phyloP scores from a whole-genome alignment of 1,140 invertebrate species.

The Bombus terrestris region DNA sequence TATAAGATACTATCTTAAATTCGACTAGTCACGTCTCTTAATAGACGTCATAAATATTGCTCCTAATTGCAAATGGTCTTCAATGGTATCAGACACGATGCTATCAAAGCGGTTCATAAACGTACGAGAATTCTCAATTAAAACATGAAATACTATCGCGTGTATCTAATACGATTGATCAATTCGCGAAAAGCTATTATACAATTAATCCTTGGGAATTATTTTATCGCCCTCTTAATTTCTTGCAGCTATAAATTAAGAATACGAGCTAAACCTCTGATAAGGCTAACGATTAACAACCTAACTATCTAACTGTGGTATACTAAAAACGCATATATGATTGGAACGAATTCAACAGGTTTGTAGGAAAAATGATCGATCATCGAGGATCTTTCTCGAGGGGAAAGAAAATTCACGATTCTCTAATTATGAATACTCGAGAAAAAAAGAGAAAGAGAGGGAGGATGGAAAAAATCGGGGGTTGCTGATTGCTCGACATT shows the following conservation, averaged over 20 bases:
- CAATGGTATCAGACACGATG: background rate
- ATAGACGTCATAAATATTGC: background rate
- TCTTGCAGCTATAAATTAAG: background rate
- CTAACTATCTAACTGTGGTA: background rate
- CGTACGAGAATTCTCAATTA: background rate
- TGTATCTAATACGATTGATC: background rate
- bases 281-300: background rate
- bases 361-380: conserved; percentile 15
- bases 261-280: background rate
- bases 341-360: conserved; percentile 32
- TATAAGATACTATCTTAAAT: background rate
- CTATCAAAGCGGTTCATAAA: background rate
- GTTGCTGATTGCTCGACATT: conserved; percentile 48
- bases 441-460: background rate
- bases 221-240: background rate
- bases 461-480: conserved; percentile 24
- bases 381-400: background rate
- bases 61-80: too few species aligned
- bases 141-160: background rate
- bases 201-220: background rate
- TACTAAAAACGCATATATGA: too few species aligned
- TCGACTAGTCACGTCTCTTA: background rate
- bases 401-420: background rate
- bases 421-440: conserved; percentile 28
- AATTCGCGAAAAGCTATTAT: background rate